These are phyloP conservation scores for Clupea harengus DNA, from an alignment of 2,113 vertebrate genomes.

Conservation along the genomic window DNA sequence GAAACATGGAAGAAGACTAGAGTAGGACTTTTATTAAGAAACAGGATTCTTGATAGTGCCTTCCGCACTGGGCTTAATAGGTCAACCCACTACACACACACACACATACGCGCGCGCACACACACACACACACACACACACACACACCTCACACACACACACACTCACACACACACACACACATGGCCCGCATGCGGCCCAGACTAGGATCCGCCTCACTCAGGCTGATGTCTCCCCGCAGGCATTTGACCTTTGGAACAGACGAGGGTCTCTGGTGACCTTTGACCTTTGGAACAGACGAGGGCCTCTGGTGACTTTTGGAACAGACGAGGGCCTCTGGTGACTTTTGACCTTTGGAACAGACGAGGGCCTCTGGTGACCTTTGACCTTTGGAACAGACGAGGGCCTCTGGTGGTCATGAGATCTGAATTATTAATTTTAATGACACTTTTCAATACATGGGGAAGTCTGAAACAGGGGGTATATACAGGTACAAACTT, in stretches of 20 bases:
- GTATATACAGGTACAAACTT: slow-evolving; percentile 35
- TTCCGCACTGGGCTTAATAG: too few species aligned
- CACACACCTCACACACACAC: too few species aligned
- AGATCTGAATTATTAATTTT: not conserved
- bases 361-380: not conserved
- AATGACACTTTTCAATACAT: not conserved
- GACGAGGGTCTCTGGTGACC: not conserved
- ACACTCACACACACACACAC: not conserved
- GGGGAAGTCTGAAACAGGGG: not conserved
- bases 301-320: not conserved
- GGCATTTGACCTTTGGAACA: not conserved
- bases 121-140: slow-evolving; percentile 7
- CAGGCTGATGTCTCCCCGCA: too few species aligned
- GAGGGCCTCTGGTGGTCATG: not conserved
- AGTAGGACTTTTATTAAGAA: slow-evolving; percentile 31
- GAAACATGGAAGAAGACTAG: slow-evolving; percentile 14
- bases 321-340: not conserved
- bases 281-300: not conserved
- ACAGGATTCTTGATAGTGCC: not conserved
- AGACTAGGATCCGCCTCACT: too few species aligned
- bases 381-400: not conserved
- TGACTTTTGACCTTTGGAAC: not conserved
- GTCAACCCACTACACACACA: not conserved
- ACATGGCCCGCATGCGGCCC: too few species aligned
- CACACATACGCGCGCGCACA: not conserved